Evolutionary conservation across 1,140 invertebrate species (phyloP).

Genomic region (Lepidurus apus): DNA sequence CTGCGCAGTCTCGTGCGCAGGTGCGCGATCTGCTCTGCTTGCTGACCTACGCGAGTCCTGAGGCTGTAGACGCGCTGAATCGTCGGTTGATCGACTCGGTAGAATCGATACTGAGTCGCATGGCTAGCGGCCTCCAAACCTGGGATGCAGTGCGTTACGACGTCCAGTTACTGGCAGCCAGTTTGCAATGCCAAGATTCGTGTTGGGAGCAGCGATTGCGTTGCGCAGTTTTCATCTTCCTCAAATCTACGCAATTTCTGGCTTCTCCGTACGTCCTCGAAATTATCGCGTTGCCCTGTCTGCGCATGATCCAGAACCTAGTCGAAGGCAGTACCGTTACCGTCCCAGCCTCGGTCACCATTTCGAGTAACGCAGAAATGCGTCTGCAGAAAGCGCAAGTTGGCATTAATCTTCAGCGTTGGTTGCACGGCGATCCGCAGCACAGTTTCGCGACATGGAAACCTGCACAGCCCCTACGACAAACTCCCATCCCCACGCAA

Average conservation of each 20-base stretch:
- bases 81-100: constrained; percentile 75
- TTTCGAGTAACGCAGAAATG: background rate
- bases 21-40: constrained; percentile 80
- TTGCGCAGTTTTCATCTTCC: constrained; percentile 78
- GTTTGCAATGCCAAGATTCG: constrained; percentile 84
- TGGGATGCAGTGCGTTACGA: constrained; percentile 66
- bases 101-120: constrained; percentile 46
- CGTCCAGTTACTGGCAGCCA: constrained; percentile 77
- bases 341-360: background rate
- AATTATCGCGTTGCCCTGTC: constrained; percentile 69
- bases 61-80: constrained; percentile 80
- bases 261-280: constrained; percentile 69
- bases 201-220: constrained; percentile 92
- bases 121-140: constrained; percentile 56
- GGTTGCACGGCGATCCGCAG: constrained; percentile 65
- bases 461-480: constrained; percentile 45
- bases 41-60: constrained; percentile 82
- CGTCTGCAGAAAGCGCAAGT: constrained; percentile 42
- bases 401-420: constrained; percentile 65
- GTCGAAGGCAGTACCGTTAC: constrained; percentile 51
- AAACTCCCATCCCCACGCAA: constrained; percentile 11
- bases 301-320: constrained; percentile 73
- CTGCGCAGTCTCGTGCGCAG: constrained; percentile 49
- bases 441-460: constrained; percentile 69
- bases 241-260: constrained; percentile 64